These are phyloP conservation scores for Parelbella ahira DNA, from an alignment of 2,888 invertebrate genomes.

Conservation along the genomic window DNA sequence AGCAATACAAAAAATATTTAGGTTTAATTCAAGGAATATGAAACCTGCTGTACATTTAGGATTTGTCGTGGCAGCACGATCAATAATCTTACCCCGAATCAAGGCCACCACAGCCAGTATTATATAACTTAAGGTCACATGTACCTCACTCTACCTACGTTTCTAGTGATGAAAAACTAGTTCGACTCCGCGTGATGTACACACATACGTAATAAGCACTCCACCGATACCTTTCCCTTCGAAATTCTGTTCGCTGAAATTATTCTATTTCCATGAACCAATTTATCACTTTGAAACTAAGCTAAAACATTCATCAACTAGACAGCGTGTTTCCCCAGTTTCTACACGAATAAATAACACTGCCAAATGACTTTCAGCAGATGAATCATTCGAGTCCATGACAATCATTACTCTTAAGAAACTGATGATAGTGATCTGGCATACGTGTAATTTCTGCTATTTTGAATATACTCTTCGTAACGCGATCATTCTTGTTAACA, in stretches of 20 bases:
- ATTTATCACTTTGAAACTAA: slow-evolving; percentile 17
- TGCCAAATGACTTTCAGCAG: slow-evolving; percentile 1
- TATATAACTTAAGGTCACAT: slow-evolving; percentile 15
- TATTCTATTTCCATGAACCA: slow-evolving; percentile 17
- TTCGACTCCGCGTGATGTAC: too few species aligned
- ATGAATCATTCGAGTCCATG: slow-evolving; percentile 9
- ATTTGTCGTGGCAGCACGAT: slow-evolving; percentile 5
- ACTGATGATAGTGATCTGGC: too few species aligned
- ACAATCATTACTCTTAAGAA: slow-evolving; percentile 1
- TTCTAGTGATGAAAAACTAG: not conserved
- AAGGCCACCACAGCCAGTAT: slow-evolving; percentile 11
- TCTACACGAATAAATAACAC: slow-evolving; percentile 11
- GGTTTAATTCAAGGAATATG: too few species aligned
- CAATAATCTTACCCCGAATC: slow-evolving; percentile 18
- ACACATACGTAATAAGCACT: too few species aligned
- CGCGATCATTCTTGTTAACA: too few species aligned
- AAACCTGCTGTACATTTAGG: not conserved
- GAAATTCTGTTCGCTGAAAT: slow-evolving; percentile 5
- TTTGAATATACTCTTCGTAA: too few species aligned
- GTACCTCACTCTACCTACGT: not conserved
- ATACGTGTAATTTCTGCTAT: too few species aligned
- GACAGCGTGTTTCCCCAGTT: slow-evolving; percentile 15
- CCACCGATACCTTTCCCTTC: slow-evolving; percentile 6
- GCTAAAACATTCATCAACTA: slow-evolving; percentile 19
- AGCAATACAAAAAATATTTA: too few species aligned